A percentile compares a stretch with the other conserved stretches of the same genome.
Evolutionary conservation across 2,888 invertebrate genomes (phyloP).

Genomic region (Drosophila incognita): DNA sequence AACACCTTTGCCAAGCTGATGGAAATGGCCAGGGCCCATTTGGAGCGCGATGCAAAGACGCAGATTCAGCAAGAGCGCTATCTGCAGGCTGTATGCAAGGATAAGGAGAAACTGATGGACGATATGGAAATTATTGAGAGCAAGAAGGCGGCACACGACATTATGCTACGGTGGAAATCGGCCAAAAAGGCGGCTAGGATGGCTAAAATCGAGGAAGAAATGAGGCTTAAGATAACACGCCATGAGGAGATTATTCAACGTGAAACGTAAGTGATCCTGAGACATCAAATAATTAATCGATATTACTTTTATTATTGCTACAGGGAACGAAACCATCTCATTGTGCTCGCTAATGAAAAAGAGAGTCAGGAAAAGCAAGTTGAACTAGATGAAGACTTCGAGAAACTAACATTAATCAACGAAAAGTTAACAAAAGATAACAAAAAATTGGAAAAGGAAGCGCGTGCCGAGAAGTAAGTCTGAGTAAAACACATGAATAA

Average conservation of each 20-base stretch:
- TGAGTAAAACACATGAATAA: no score
- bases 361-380: slow-evolving; percentile 65
- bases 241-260: slow-evolving; percentile 29
- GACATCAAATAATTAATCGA: not conserved
- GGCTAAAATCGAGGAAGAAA: slow-evolving; percentile 29
- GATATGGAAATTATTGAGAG: slow-evolving; percentile 22
- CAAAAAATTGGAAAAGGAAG: slow-evolving; percentile 63
- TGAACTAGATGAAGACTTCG: slow-evolving; percentile 65
- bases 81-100: slow-evolving; percentile 39
- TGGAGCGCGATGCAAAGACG: slow-evolving; percentile 32
- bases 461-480: slow-evolving; percentile 80
- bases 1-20: slow-evolving; percentile 45
- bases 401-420: slow-evolving; percentile 51
- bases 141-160: slow-evolving; percentile 4
- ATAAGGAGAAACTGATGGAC: slow-evolving; percentile 31
- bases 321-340: slow-evolving; percentile 68
- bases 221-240: slow-evolving; percentile 10
- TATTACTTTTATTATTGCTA: not conserved
- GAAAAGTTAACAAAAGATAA: slow-evolving; percentile 58
- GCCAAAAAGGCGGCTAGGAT: slow-evolving; percentile 21
- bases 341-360: slow-evolving; percentile 57
- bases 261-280: slow-evolving; percentile 41
- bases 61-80: slow-evolving; percentile 53
- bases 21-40: slow-evolving; percentile 38
- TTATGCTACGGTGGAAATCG: slow-evolving; percentile 1